These are phyloP conservation scores for Columba janthina DNA, from an alignment of 2,113 vertebrate species.

Conservation along the genomic window DNA sequence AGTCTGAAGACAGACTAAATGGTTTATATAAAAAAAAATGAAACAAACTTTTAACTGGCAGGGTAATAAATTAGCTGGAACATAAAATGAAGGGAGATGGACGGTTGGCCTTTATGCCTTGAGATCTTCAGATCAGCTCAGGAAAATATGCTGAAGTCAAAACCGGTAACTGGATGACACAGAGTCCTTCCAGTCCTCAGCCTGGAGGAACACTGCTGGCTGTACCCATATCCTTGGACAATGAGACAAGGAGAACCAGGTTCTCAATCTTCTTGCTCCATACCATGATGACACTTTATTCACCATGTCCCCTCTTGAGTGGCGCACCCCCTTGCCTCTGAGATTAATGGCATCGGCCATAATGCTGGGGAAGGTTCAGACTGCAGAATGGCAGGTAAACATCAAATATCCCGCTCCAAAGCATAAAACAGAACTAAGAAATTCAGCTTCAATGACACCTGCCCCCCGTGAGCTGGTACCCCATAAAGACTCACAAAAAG, in stretches of 20 bases:
- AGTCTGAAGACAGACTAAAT: not conserved
- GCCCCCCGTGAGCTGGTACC: not conserved
- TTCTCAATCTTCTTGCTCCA: not conserved
- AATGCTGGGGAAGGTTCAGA: not conserved
- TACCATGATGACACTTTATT: not conserved
- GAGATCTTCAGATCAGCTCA: not conserved
- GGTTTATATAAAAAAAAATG: not conserved
- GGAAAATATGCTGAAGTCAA: not conserved
- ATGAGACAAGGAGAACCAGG: not conserved
- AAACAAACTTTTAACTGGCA: not conserved
- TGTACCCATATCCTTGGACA: not conserved
- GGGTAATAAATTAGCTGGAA: not conserved
- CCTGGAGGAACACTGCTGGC: not conserved
- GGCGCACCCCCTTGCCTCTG: not conserved
- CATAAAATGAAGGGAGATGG: not conserved
- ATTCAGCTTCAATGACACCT: not conserved
- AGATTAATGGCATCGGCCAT: not conserved
- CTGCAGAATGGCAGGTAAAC: not conserved
- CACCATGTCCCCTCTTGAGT: not conserved
- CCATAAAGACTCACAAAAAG: not conserved
- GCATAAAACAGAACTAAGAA: not conserved
- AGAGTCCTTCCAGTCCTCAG: not conserved
- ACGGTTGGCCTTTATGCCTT: accelerated
- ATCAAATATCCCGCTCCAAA: not conserved
- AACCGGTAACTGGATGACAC: not conserved